A percentile compares a stretch with the other conserved stretches of the same genome.
These are phyloP conservation scores for Ceuthmochares aereus DNA, from an alignment of 2,113 vertebrate species.

Conservation along the genomic window DNA sequence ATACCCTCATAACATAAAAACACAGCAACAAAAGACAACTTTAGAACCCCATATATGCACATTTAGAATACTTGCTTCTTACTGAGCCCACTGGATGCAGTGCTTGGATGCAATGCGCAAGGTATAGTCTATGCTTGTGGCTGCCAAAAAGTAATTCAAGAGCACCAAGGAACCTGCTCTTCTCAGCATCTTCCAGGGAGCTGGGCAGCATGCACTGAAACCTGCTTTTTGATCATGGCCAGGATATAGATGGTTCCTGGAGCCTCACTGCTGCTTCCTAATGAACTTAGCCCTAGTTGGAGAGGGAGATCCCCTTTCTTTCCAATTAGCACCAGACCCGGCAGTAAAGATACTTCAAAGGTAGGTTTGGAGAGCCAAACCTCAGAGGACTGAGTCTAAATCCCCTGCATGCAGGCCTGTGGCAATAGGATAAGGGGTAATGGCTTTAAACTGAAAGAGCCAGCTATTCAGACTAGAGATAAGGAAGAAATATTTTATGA, in stretches of 20 bases:
- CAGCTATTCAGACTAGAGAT: neutral
- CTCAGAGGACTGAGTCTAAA: neutral
- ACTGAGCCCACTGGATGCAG: neutral
- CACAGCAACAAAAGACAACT: neutral
- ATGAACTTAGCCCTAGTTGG: neutral
- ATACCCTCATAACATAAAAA: neutral
- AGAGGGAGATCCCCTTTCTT: neutral
- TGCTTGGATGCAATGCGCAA: neutral
- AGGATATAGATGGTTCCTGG: neutral
- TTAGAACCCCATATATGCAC: neutral
- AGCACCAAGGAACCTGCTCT: neutral
- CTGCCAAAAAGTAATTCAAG: neutral
- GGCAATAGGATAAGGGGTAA: neutral
- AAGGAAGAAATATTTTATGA: neutral
- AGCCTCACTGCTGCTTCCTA: accelerated
- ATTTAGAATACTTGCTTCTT: neutral
- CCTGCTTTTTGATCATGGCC: neutral
- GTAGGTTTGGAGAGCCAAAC: neutral
- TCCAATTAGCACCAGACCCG: neutral
- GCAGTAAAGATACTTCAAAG: neutral
- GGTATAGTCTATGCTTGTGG: neutral
- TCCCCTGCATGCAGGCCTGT: neutral
- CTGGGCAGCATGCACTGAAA: accelerated
- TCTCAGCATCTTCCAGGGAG: neutral
- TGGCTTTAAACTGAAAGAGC: neutral